Evolutionary conservation across 2,888 invertebrate species (phyloP).

Genomic region (Chaetogeoica ovagalla): DNA sequence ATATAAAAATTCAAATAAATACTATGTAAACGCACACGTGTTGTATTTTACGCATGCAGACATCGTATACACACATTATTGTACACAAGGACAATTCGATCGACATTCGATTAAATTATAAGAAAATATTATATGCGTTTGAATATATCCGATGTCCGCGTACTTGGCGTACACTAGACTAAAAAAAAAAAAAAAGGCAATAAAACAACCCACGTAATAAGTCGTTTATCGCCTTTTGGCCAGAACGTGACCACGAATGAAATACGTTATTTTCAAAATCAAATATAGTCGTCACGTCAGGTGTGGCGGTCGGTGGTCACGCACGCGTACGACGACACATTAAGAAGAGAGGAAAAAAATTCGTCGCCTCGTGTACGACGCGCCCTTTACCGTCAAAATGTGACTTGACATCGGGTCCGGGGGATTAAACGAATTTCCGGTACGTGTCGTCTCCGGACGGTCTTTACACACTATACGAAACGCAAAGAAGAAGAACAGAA

Average conservation of each 20-base stretch:
- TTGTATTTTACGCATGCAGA: too few relatives aligned
- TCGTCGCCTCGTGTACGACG: background rate
- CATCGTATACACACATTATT: too few relatives aligned
- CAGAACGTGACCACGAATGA: conserved; percentile 30
- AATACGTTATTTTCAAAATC: conserved; percentile 20
- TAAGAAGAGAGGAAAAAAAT: background rate
- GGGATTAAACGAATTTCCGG: conserved; percentile 32
- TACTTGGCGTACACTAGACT: background rate
- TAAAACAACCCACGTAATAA: background rate
- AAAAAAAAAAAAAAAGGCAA: background rate
- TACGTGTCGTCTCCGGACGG: conserved; percentile 29
- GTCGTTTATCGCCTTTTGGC: background rate
- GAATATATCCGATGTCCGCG: background rate
- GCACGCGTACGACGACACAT: conserved; percentile 7
- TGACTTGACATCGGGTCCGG: conserved; percentile 18
- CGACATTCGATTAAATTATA: background rate
- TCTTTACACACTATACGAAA: background rate
- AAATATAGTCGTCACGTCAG: background rate
- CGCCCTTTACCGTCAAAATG: conserved; percentile 3
- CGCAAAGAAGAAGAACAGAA: background rate
- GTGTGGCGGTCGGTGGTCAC: background rate
- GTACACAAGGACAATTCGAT: too few relatives aligned
- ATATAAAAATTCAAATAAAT: too few relatives aligned
- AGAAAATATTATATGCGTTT: background rate
- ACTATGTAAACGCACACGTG: too few relatives aligned